Conservation (phyloP, 2,888 invertebrate species). For the Andricus curvator region DNA sequence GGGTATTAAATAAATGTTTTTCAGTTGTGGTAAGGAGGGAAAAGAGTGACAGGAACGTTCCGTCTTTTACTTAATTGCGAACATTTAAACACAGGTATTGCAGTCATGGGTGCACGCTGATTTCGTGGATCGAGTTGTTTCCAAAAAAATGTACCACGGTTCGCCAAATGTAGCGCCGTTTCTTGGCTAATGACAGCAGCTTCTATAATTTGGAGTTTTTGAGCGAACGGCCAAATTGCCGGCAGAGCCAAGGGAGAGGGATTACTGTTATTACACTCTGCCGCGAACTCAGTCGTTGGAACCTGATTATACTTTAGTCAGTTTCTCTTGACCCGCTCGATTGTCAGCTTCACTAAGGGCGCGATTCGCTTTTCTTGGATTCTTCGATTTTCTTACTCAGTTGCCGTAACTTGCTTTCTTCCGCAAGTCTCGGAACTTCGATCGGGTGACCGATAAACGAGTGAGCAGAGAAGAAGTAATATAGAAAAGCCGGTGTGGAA, state of each 20-base stretch:
- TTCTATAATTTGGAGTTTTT: constrained; percentile 78
- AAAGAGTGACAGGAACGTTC: constrained; percentile 28
- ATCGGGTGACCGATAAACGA: not conserved
- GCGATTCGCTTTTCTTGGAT: constrained; percentile 34
- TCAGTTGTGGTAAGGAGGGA: not conserved
- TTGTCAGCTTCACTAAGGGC: constrained; percentile 64
- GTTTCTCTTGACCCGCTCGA: constrained; percentile 69
- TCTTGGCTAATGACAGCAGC: constrained; percentile 75
- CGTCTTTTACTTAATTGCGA: constrained; percentile 36
- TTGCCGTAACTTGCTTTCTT: not conserved
- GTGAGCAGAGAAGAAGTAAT: too few species aligned
- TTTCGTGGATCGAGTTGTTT: constrained; percentile 53
- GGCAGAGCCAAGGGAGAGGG: constrained; percentile 69
- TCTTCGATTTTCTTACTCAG: constrained; percentile 9
- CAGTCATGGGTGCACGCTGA: constrained; percentile 18
- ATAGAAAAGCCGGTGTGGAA: too few species aligned
- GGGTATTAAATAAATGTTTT: not conserved
- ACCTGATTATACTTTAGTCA: constrained; percentile 76
- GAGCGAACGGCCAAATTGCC: constrained; percentile 77
- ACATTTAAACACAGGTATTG: constrained; percentile 37
- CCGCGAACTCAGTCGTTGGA: constrained; percentile 71
- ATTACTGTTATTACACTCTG: constrained; percentile 77
- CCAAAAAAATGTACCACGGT: constrained; percentile 62
- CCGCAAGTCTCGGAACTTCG: not conserved
- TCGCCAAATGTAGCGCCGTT: constrained; percentile 62